Percentiles rank a stretch among this genome's conserved stretches.
These are phyloP conservation scores for Pteronura brasiliensis DNA, from an alignment of 2,113 vertebrate genomes.

Conservation along the genomic window DNA sequence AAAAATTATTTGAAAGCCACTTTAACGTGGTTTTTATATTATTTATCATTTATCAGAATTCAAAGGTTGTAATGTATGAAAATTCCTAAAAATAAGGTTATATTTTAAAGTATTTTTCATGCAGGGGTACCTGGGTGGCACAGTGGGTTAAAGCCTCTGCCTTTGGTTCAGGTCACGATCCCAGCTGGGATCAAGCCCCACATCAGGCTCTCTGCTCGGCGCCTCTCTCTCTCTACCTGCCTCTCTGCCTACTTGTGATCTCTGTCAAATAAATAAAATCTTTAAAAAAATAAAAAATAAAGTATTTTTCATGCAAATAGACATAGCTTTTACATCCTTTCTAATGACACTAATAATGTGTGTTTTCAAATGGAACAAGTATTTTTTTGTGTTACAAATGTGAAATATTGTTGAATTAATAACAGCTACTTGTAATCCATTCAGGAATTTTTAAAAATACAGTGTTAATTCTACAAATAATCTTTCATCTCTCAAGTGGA, in stretches of 20 bases:
- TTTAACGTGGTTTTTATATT: not conserved
- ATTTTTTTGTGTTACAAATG: not conserved
- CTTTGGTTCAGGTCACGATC: no score
- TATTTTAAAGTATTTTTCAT: not conserved
- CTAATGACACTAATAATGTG: not conserved
- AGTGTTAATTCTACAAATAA: not conserved
- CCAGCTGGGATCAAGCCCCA: no score
- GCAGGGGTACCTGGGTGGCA: not conserved
- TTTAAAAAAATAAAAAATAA: not conserved
- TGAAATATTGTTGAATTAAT: not conserved
- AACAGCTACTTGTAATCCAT: not conserved
- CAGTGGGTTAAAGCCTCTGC: no score
- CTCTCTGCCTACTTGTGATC: no score
- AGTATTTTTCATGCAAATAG: not conserved
- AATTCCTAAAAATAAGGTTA: not conserved
- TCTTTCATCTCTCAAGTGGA: not conserved
- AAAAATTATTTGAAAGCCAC: not conserved
- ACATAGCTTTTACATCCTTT: not conserved
- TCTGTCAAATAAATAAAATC: no score
- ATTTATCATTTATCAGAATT: not conserved
- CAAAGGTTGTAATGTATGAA: not conserved
- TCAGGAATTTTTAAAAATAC: not conserved
- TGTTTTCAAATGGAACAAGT: not conserved
- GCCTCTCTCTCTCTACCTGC: no score
- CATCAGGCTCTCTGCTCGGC: no score